Percentiles rank a stretch among this genome's conserved stretches.
phyloP scores from a whole-genome alignment of 2,113 vertebrate genomes.

The Ploceus nigricollis region DNA sequence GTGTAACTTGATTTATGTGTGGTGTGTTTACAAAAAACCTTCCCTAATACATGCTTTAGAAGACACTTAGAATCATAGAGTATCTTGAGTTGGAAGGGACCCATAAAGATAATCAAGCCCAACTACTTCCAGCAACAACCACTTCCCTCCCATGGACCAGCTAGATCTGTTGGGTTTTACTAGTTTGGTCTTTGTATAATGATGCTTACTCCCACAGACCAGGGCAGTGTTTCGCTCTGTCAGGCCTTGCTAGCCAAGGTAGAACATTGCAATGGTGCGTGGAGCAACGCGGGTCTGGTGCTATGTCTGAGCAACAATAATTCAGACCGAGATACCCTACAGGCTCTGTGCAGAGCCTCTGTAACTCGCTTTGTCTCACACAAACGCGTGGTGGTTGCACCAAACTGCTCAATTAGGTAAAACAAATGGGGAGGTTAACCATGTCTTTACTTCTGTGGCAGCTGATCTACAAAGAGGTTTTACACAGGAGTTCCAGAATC shows the following conservation, averaged over 20 bases:
- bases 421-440: not conserved
- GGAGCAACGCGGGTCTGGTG: not conserved
- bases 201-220: not conserved
- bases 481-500: not conserved
- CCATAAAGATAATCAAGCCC: not conserved
- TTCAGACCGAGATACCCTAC: accelerated
- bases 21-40: not conserved
- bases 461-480: not conserved
- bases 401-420: not conserved
- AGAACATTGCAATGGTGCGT: accelerated
- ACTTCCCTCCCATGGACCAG: not conserved
- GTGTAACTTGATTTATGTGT: not conserved
- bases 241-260: not conserved
- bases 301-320: not conserved
- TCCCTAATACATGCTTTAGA: not conserved
- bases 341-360: not conserved
- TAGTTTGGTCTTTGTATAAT: not conserved
- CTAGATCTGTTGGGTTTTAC: not conserved
- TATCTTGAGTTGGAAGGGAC: not conserved
- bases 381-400: accelerated
- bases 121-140: not conserved
- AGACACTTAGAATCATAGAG: not conserved
- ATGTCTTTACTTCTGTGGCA: not conserved
- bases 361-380: not conserved
- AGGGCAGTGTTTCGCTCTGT: not conserved